A percentile compares a stretch with the other conserved stretches of the same genome.
These are phyloP conservation scores for Sitodiplosis mosellana DNA, from an alignment of 1,140 invertebrate species.

Conservation along the genomic window DNA sequence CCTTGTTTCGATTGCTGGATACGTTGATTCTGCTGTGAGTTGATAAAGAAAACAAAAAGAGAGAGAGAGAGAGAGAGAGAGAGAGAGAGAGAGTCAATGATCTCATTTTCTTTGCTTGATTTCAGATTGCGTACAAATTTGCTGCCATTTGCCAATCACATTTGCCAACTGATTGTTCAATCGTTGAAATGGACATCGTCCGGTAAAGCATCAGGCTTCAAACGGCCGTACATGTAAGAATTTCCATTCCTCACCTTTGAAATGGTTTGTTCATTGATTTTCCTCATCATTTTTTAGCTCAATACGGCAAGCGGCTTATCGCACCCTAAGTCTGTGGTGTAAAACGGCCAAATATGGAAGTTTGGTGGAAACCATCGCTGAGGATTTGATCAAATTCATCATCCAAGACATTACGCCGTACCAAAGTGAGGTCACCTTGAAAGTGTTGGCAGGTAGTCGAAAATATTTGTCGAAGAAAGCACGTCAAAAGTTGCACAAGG, in stretches of 20 bases:
- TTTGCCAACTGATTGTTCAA: not conserved
- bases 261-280: not conserved
- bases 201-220: not conserved
- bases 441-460: slow-evolving; percentile 2
- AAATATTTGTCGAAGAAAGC: slow-evolving; percentile 7
- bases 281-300: not conserved
- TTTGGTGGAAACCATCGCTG: slow-evolving; percentile 3
- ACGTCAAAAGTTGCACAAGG: slow-evolving; percentile 5
- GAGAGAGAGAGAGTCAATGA: not conserved
- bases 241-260: not conserved
- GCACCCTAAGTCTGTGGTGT: slow-evolving; percentile 4
- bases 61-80: too few species aligned
- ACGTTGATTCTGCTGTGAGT: slow-evolving; percentile 3
- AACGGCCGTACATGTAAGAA: not conserved
- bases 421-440: slow-evolving; percentile 6
- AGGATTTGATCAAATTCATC: slow-evolving; percentile 5
- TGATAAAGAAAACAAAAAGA: not conserved
- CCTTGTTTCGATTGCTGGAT: slow-evolving; percentile 2
- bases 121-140: slow-evolving; percentile 1
- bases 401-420: slow-evolving; percentile 4
- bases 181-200: not conserved
- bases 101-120: not conserved
- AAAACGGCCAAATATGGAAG: slow-evolving; percentile 3
- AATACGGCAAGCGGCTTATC: not conserved
- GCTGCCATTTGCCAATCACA: not conserved